Conservation (phyloP, 2,888 invertebrate species). For the Bombylius major region DNA sequence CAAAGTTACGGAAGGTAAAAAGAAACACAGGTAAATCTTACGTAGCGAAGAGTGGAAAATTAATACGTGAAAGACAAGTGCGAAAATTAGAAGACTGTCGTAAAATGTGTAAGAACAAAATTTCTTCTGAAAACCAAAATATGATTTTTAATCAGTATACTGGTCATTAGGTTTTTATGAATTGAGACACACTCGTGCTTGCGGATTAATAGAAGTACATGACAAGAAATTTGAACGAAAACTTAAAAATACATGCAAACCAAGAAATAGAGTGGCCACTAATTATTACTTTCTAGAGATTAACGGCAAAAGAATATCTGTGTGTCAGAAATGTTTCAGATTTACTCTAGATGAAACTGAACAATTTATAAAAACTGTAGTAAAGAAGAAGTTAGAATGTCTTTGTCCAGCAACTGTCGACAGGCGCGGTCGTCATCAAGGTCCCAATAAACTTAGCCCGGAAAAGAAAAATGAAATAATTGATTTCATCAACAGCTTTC, state of each 20-base stretch:
- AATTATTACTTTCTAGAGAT: constrained; percentile 12
- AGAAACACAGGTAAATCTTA: not conserved
- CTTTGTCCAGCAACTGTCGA: not conserved
- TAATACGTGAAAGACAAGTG: not conserved
- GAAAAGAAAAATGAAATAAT: constrained; percentile 10
- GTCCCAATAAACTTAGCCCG: constrained; percentile 5
- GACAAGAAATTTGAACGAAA: constrained; percentile 8
- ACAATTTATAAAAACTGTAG: constrained; percentile 14
- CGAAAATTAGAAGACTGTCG: not conserved
- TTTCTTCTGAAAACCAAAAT: not conserved
- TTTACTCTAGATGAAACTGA: constrained; percentile 13
- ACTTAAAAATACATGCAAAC: constrained; percentile 4
- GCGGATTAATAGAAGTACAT: constrained; percentile 5
- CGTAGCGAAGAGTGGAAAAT: not conserved
- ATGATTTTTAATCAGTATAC: not conserved
- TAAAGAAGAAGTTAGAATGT: constrained; percentile 10
- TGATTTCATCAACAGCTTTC: constrained; percentile 10
- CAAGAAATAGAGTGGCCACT: constrained; percentile 8
- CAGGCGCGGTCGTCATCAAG: constrained; percentile 8
- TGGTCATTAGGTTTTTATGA: constrained; percentile 2
- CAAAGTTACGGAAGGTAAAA: not conserved
- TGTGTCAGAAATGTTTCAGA: constrained; percentile 15
- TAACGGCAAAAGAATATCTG: constrained; percentile 12
- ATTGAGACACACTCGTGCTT: constrained; percentile 2
- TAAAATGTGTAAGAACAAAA: not conserved